Base-by-base conservation (phyloP, 2,797 vertebrate genomes). In the Clamator glandarius region DNA sequence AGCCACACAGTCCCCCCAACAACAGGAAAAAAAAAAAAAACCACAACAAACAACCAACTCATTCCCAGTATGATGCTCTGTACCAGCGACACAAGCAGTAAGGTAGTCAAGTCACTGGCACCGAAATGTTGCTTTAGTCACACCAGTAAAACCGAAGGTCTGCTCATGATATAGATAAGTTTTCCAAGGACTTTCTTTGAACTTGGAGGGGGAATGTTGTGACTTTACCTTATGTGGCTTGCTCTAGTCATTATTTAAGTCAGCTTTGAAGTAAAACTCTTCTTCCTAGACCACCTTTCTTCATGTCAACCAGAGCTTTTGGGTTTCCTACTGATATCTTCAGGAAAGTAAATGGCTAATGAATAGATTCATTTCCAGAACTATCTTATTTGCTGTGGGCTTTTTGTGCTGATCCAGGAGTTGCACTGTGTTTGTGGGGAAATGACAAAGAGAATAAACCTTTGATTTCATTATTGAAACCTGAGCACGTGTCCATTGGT, bases 401-500 rank as follows among this genome's bases (percentile, higher is more conserved):
- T 76, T 77, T 76, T 77, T 36, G 39, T 70, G 59, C 63, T 28
- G 55, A 29, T 79, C 7, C 17, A 5, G 55, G 59, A 58, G 10
- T 8, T 72, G 46, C 4, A 0, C 39, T 18, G 69, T 54, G 51
- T 31, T 76, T 19, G 48, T 5, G 1, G 76, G 84, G 50, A 67
- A 76, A 31, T 3, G 5, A 55, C 55, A 42, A 11, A 51, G 77
- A 59, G 68, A 52, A 67, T 29, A 77, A 84, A 82, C 28, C 51
- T 42, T 78, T 44, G 48, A 35, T 90, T 70, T 73, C 0, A 0
- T 15, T 63, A 41, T 78, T 24, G 44, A 90, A 90, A 94, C 77
- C 83, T 24, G 58, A 92, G 92, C 48, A 21, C 51, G 86, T 29
- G 85, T 94, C 84, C 3, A 8, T 96, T 52, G 50, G 90, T 82